Base-by-base conservation (phyloP, 2,797 vertebrate genomes). In the Hirundo rustica region DNA sequence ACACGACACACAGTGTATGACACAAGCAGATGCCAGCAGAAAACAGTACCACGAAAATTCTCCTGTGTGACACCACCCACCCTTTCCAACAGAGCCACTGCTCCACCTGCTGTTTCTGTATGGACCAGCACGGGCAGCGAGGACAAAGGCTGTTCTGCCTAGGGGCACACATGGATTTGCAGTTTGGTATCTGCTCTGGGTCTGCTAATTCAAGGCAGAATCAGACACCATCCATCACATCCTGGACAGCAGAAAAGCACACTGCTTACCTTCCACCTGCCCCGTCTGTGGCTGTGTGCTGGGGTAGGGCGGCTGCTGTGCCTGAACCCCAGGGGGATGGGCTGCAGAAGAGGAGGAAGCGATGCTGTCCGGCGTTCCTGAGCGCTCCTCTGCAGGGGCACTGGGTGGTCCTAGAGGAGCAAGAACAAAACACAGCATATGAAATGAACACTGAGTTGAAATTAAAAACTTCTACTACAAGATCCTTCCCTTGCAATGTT, bases 361-460 rank as follows among this genome's bases (percentile, higher is more conserved):
- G 6, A 99, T 99, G 98, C 99, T 99, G 97, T 99, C 99, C 0
- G 99, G 99, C 5, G 99, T 99, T 88, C 98, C 99, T 2, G 99
- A 99, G 72, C 99, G 98, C 95, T 99, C 99, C 97, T 99, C 99
- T 87, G 98, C 95, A 48, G 98, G 98, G 80, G 98, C 98, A 76
- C 98, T 98, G 82, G 98, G 98, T 87, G 99, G 98, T 71, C 98
- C 99, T 99, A 58, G 11, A 61, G 17, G 5, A 54, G 30, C 17
- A 55, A 87, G 54, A 44, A 48, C 51, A 93, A 80, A 71, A 55
- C 1, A 60, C 4, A 26, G 23, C 2, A 27, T 3, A 4, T 16
- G 18, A 87, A 78, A 55, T 9, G 7, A 92, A 89, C 29, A 27
- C 8, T 21, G 5, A 88, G 13, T 11, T 18, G 42, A 25, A 88